Conservation (phyloP, 2,113 vertebrate genomes). For the Maccullochella peelii region DNA sequence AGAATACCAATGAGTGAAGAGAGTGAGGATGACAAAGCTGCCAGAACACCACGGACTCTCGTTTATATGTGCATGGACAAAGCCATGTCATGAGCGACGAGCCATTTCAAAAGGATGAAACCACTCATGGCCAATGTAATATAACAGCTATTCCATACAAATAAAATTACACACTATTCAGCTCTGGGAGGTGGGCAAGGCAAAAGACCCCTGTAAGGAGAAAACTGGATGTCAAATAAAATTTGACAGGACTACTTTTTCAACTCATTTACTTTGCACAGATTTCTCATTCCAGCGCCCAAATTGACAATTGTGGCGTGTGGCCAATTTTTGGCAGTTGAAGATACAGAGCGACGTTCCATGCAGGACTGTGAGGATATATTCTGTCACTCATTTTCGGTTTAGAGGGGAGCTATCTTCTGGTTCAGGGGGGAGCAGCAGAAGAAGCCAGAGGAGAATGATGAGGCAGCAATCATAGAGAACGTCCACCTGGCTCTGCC, state of each 20-base stretch:
- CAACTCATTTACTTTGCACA: slow-evolving; percentile 40
- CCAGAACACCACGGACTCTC: slow-evolving; percentile 28
- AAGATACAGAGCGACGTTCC: slow-evolving; percentile 11
- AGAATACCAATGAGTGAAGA: slow-evolving; percentile 67
- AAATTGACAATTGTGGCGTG: slow-evolving; percentile 56
- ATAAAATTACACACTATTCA: slow-evolving; percentile 49
- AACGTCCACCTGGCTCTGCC: slow-evolving; percentile 63
- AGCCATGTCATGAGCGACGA: slow-evolving; percentile 10
- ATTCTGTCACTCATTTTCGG: slow-evolving; percentile 48
- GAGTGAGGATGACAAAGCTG: slow-evolving; percentile 46
- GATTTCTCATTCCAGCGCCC: slow-evolving; percentile 48
- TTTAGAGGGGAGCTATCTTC: slow-evolving; percentile 36
- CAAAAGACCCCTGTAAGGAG: slow-evolving; percentile 22
- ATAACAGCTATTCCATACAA: slow-evolving; percentile 57
- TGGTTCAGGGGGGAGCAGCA: slow-evolving; percentile 14
- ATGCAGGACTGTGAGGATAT: slow-evolving; percentile 37
- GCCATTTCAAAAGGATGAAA: slow-evolving; percentile 50
- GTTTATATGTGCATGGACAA: slow-evolving; percentile 44
- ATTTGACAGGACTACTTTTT: slow-evolving; percentile 51
- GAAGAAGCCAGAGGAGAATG: slow-evolving; percentile 43
- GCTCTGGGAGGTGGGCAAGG: slow-evolving; percentile 28
- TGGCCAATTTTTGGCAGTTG: slow-evolving; percentile 32
- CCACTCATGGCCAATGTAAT: slow-evolving; percentile 37
- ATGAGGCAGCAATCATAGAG: slow-evolving; percentile 56
- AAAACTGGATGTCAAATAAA: slow-evolving; percentile 58